Evolutionary conservation across 2,888 invertebrate genomes (phyloP).

Genomic region (Aspidiotus rigidus): DNA sequence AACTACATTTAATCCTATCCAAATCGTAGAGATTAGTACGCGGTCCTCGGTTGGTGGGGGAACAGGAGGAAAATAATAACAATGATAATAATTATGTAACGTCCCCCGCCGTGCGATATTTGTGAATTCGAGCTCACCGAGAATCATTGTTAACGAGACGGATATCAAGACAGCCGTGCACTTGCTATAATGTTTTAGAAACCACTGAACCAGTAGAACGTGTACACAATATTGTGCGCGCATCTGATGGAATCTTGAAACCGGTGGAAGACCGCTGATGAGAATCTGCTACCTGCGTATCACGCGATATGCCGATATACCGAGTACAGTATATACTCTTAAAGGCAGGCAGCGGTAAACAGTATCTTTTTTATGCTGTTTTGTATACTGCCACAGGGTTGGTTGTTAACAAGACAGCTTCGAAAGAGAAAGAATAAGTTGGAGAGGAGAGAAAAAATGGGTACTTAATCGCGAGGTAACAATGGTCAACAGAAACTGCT

Average conservation of each 20-base stretch:
- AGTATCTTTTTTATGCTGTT: constrained; percentile 30
- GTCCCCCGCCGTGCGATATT: too few species aligned
- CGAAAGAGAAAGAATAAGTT: constrained; percentile 6
- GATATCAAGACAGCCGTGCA: constrained; percentile 15
- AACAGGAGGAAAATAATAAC: too few species aligned
- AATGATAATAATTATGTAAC: too few species aligned
- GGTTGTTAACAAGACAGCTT: constrained; percentile 32
- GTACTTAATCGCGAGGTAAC: constrained; percentile 24
- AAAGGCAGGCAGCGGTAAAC: constrained; percentile 26
- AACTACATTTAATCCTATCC: too few species aligned
- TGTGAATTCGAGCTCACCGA: too few species aligned
- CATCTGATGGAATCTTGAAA: constrained; percentile 30
- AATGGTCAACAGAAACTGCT: constrained; percentile 23
- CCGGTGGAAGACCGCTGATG: constrained; percentile 33
- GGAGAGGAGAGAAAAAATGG: constrained; percentile 18
- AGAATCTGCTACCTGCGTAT: constrained; percentile 32
- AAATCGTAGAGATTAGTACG: too few species aligned
- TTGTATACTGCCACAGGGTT: constrained; percentile 29
- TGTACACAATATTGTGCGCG: constrained; percentile 26
- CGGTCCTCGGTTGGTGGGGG: too few species aligned
- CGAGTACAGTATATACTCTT: too few species aligned
- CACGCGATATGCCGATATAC: constrained; percentile 32
- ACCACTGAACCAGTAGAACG: constrained; percentile 30
- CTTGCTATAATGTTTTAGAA: constrained; percentile 15
- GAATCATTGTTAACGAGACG: constrained; percentile 7